These are phyloP conservation scores for Cheilosia vernalis DNA, from an alignment of 2,888 invertebrate species.

Conservation along the genomic window DNA sequence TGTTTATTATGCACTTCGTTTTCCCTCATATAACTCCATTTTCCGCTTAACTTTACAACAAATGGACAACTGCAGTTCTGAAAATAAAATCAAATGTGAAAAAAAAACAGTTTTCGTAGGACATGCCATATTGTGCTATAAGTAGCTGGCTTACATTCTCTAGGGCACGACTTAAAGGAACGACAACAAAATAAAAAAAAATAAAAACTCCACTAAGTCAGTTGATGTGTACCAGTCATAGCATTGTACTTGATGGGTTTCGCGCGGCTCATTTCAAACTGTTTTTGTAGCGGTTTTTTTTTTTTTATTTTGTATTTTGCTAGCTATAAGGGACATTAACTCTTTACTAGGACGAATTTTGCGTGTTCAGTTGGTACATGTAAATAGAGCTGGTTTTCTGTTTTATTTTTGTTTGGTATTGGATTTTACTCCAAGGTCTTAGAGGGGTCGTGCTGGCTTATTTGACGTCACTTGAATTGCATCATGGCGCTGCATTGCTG, in stretches of 20 bases:
- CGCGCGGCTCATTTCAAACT: background rate
- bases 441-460: slow-evolving; percentile 20
- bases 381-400: slow-evolving; percentile 31
- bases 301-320: slow-evolving; percentile 32
- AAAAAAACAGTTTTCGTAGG: slow-evolving; percentile 9
- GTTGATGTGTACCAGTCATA: slow-evolving; percentile 68
- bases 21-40: slow-evolving; percentile 5
- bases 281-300: slow-evolving; percentile 21
- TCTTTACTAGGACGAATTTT: slow-evolving; percentile 74
- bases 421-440: slow-evolving; percentile 45
- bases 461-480: slow-evolving; percentile 35
- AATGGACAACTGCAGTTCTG: slow-evolving; percentile 49
- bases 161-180: slow-evolving; percentile 42
- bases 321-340: slow-evolving; percentile 56
- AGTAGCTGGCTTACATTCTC: slow-evolving; percentile 33
- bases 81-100: slow-evolving; percentile 52
- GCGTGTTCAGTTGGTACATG: slow-evolving; percentile 69
- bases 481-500: background rate
- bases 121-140: slow-evolving; percentile 6
- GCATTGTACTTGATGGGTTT: slow-evolving; percentile 61
- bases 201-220: slow-evolving; percentile 41
- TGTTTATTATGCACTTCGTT: slow-evolving; percentile 14
- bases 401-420: slow-evolving; percentile 15
- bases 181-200: slow-evolving; percentile 9
- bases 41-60: slow-evolving; percentile 13